Conservation (phyloP, 2,797 vertebrate genomes). For the Psittacula derbiana region DNA sequence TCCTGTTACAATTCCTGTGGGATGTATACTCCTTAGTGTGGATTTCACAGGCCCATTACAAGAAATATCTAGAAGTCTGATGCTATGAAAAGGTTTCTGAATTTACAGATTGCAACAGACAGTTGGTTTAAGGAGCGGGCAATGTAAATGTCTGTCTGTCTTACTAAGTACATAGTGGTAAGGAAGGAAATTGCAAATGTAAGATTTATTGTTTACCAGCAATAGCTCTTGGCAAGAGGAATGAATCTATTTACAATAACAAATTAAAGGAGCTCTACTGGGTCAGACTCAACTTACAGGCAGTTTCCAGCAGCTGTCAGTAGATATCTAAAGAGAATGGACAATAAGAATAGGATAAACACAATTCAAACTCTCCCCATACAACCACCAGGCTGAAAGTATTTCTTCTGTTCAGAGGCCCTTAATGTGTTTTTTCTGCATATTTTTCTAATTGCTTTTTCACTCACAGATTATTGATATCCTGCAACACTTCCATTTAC, state of each 20-base stretch:
- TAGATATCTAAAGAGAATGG: not conserved
- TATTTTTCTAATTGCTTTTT: not conserved
- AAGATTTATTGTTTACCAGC: slow-evolving; percentile 26
- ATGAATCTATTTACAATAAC: slow-evolving; percentile 36
- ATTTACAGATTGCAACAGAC: not conserved
- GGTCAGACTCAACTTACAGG: not conserved
- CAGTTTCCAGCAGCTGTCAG: slow-evolving; percentile 1
- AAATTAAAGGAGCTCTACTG: not conserved
- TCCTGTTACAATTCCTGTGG: not conserved
- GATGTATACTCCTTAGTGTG: not conserved
- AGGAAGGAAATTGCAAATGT: not conserved
- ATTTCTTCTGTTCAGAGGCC: not conserved
- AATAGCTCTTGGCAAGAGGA: slow-evolving; percentile 21
- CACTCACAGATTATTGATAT: not conserved
- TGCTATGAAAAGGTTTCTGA: not conserved
- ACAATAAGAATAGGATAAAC: not conserved
- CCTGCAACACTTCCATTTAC: not conserved
- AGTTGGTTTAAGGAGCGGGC: not conserved
- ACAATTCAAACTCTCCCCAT: not conserved
- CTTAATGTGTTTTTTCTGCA: not conserved
- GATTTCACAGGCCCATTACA: not conserved
- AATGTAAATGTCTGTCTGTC: not conserved
- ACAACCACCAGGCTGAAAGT: not conserved
- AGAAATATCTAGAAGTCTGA: slow-evolving; percentile 22
- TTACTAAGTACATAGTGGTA: not conserved